Percentiles rank a stretch among this genome's conserved stretches.
Conservation (phyloP, 2,113 vertebrate species). For the Neodontobutis hainanensis region DNA sequence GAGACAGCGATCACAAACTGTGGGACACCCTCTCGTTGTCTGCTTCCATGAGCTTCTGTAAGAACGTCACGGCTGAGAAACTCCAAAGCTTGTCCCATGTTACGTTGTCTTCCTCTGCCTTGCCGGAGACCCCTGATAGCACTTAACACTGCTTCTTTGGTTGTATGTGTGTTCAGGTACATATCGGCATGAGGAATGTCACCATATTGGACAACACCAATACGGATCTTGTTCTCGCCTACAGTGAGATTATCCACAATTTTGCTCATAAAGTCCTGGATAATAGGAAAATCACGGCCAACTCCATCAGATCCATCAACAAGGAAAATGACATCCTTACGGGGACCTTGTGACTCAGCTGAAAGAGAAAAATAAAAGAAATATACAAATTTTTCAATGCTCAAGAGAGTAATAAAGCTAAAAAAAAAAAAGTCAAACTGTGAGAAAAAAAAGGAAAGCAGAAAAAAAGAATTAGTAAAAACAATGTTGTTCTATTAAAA, state of each 20-base stretch:
- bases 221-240: constrained; percentile 83
- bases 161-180: constrained; percentile 84
- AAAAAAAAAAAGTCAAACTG: too few species aligned
- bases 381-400: too few species aligned
- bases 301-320: constrained; percentile 89
- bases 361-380: constrained; percentile 38
- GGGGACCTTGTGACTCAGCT: constrained; percentile 76
- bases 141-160: constrained; percentile 80
- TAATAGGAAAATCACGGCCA: constrained; percentile 83
- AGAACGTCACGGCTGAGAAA: constrained; percentile 83
- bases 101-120: constrained; percentile 83
- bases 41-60: constrained; percentile 80
- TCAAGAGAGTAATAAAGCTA: background rate
- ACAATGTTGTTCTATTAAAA: too few species aligned
- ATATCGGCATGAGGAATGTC: constrained; percentile 83
- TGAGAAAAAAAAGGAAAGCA: background rate
- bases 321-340: constrained; percentile 91
- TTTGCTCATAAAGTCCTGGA: constrained; percentile 85
- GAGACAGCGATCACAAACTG: constrained; percentile 92
- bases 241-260: constrained; percentile 87
- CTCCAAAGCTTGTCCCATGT: constrained; percentile 87
- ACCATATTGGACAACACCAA: constrained; percentile 89
- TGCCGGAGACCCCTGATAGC: constrained; percentile 74
- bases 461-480: background rate
- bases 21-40: constrained; percentile 83